A percentile compares a stretch with the other conserved stretches of the same genome.
Conservation (phyloP, 2,113 vertebrate species). For the Tupaia tana region DNA sequence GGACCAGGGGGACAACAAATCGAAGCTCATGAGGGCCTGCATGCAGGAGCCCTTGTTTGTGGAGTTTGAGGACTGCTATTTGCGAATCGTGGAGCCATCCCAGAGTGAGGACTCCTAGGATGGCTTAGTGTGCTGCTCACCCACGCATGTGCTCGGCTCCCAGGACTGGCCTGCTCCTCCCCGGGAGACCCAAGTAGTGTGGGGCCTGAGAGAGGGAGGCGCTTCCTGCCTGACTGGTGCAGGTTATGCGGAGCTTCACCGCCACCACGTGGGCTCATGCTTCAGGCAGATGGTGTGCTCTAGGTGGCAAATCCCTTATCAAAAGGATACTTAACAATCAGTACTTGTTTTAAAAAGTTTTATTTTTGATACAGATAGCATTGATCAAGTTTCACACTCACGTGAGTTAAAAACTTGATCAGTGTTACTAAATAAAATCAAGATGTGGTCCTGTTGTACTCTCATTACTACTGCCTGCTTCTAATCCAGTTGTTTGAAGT, state of each 20-base stretch:
- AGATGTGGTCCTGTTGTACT: neutral
- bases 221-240: accelerated
- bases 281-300: too few relatives aligned
- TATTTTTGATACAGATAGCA: conserved; percentile 60
- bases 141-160: neutral
- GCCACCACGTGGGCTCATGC: neutral
- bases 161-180: neutral
- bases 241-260: neutral
- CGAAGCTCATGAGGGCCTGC: conserved; percentile 86
- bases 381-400: conserved; percentile 16
- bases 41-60: conserved; percentile 98
- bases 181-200: neutral
- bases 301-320: neutral
- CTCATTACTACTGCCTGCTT: conserved; percentile 20
- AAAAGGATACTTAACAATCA: neutral
- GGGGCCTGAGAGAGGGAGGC: neutral
- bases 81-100: conserved; percentile 88
- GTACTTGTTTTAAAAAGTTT: conserved; percentile 48
- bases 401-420: conserved; percentile 57
- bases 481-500: conserved; percentile 23
- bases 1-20: conserved; percentile 88
- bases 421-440: conserved; percentile 69
- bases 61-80: conserved; percentile 95
- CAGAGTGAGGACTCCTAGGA: conserved; percentile 78
- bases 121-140: neutral